Conservation (phyloP, 2,888 invertebrate species). For the Morinoia aosen region DNA sequence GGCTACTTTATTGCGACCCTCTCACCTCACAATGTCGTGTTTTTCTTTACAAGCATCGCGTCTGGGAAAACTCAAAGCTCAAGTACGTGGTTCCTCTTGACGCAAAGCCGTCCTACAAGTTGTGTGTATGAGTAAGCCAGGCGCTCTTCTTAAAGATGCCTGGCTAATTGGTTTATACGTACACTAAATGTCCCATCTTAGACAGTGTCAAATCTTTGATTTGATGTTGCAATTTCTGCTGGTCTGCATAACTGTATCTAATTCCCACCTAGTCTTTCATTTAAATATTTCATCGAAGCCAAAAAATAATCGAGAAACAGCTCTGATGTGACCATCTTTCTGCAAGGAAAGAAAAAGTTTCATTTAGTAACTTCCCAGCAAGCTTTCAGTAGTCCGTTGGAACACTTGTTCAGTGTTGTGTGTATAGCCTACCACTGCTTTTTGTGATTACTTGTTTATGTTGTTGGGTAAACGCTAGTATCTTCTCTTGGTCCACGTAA, state of each 20-base stretch:
- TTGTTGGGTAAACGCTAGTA: no score
- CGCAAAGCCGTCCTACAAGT: neutral
- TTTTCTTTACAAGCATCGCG: conserved; percentile 69
- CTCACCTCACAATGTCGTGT: conserved; percentile 54
- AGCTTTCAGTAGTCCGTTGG: no score
- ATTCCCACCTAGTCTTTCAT: neutral
- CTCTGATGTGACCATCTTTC: no score
- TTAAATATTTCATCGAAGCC: neutral
- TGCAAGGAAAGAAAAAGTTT: no score
- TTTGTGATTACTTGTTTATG: no score
- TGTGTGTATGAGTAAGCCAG: no score
- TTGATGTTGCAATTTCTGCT: neutral
- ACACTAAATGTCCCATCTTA: neutral
- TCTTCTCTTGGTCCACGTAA: no score
- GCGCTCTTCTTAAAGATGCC: neutral
- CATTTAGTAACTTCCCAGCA: no score
- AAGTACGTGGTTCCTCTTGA: conserved; percentile 58
- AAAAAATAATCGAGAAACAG: no score
- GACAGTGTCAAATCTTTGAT: no score
- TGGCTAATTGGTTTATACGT: neutral
- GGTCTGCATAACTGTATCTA: neutral
- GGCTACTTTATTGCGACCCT: neutral
- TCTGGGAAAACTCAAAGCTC: conserved; percentile 61
- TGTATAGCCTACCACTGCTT: no score
- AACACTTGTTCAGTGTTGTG: no score